phyloP scores from a whole-genome alignment of 1,140 invertebrate species.

The Euschistus heros region DNA sequence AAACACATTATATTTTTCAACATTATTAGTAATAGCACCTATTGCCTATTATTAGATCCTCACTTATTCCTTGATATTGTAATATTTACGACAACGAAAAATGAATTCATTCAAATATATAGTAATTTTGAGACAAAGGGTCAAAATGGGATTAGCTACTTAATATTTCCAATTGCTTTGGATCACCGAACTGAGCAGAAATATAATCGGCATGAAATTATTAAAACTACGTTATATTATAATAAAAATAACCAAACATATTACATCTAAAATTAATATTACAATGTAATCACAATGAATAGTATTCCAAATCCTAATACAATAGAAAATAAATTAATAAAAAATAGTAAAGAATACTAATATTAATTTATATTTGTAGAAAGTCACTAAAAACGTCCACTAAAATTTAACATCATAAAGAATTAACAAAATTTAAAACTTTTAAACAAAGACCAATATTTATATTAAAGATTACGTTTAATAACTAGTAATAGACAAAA shows the following conservation, averaged over 20 bases:
- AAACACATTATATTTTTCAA: too few relatives aligned
- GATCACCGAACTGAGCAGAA: not conserved
- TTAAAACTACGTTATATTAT: not conserved
- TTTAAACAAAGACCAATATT: slow-evolving; percentile 18
- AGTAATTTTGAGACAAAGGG: too few relatives aligned
- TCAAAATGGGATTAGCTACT: too few relatives aligned
- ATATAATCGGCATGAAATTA: not conserved
- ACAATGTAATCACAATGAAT: slow-evolving; percentile 5
- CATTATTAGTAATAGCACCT: too few relatives aligned
- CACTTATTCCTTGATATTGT: too few relatives aligned
- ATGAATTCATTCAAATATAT: too few relatives aligned
- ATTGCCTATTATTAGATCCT: too few relatives aligned
- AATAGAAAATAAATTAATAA: not conserved
- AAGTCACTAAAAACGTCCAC: slow-evolving; percentile 7
- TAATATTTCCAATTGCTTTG: too few relatives aligned
- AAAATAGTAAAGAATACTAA: not conserved
- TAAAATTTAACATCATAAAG: not conserved
- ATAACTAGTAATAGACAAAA: slow-evolving; percentile 12
- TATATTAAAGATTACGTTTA: slow-evolving; percentile 20
- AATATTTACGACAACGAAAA: too few relatives aligned
- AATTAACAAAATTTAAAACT: not conserved
- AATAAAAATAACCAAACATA: not conserved
- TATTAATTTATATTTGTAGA: not conserved
- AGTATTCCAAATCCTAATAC: not conserved
- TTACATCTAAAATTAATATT: not conserved